phyloP scores from a whole-genome alignment of 2,888 invertebrate species.

The Leptothorax acervorum region DNA sequence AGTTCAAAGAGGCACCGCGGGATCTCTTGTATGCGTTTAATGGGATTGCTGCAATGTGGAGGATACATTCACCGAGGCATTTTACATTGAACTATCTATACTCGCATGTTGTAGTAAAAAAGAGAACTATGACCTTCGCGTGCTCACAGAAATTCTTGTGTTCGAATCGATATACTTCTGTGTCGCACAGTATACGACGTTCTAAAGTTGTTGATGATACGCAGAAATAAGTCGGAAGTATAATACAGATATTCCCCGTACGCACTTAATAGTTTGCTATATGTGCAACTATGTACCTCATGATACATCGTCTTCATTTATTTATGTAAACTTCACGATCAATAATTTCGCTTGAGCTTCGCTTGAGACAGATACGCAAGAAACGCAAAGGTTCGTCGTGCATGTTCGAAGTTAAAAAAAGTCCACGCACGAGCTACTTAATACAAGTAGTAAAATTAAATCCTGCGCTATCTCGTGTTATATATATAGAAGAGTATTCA shows the following conservation, averaged over 20 bases:
- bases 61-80: constrained; percentile 7
- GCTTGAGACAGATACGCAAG: neutral
- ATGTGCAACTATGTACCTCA: neutral
- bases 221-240: constrained; percentile 32
- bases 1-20: neutral
- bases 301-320: constrained; percentile 24
- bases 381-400: neutral
- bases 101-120: constrained; percentile 11
- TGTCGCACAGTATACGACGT: neutral
- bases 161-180: constrained; percentile 35
- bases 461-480: neutral
- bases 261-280: neutral
- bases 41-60: neutral
- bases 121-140: constrained; percentile 44
- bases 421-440: neutral
- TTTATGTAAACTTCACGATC: constrained; percentile 34
- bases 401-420: neutral
- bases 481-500: constrained; percentile 3
- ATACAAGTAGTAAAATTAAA: constrained; percentile 23
- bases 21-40: constrained; percentile 10
- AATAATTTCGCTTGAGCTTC: constrained; percentile 20
- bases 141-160: constrained; percentile 32
- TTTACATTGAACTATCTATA: constrained; percentile 33
- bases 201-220: neutral
- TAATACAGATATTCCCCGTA: constrained; percentile 2